These are phyloP conservation scores for Hephaestus fuliginosus DNA, from an alignment of 2,797 vertebrate genomes.

Conservation along the genomic window DNA sequence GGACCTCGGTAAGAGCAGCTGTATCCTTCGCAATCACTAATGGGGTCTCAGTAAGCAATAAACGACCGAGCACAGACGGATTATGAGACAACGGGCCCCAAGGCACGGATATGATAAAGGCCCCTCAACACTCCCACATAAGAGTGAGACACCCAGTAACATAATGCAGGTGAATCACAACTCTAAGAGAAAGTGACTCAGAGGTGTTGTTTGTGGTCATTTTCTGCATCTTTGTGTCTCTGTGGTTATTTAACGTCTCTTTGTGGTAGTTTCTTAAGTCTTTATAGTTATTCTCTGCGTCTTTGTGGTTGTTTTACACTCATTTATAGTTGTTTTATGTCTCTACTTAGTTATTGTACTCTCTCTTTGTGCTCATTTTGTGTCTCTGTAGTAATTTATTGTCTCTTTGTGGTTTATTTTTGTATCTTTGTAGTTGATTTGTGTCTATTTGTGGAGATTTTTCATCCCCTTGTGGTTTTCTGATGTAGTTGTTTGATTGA, in stretches of 20 bases:
- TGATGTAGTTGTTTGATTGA: neutral
- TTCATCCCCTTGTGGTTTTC: neutral
- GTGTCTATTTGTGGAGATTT: neutral
- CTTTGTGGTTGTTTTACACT: neutral
- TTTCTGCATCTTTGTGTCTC: neutral
- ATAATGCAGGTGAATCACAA: neutral
- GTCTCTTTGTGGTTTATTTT: neutral
- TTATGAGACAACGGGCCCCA: slow-evolving; percentile 10
- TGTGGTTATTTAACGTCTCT: neutral
- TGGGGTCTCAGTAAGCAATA: slow-evolving; percentile 35
- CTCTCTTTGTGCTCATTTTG: no score
- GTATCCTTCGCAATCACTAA: slow-evolving; percentile 36
- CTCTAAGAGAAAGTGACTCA: neutral
- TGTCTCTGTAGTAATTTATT: neutral
- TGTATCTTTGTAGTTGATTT: neutral
- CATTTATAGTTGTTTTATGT: neutral
- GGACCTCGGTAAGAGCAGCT: slow-evolving; percentile 13
- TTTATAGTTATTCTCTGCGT: neutral
- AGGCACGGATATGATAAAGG: slow-evolving; percentile 19
- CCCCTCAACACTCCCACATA: neutral
- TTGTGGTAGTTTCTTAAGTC: no score
- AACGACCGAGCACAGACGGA: neutral
- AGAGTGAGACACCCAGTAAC: neutral
- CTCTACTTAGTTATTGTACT: neutral
- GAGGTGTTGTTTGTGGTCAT: neutral